Percentiles rank a stretch among this genome's conserved stretches.
These are phyloP conservation scores for Halichoerus grypus DNA, from an alignment of 2,113 vertebrate genomes.

Conservation along the genomic window DNA sequence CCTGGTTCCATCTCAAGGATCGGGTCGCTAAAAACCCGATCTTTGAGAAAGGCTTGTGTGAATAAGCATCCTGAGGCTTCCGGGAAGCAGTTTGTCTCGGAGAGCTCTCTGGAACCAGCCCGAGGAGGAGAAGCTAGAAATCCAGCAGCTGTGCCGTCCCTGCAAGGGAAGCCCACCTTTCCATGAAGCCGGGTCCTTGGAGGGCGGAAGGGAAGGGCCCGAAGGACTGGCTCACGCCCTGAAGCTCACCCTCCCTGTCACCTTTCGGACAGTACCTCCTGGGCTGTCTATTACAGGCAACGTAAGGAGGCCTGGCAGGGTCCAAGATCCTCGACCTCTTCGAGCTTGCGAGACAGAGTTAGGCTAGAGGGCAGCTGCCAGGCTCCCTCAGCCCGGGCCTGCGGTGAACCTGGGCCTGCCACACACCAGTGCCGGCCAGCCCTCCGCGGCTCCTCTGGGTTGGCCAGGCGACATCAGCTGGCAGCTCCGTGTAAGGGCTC, in stretches of 20 bases:
- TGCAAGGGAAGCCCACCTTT: background rate
- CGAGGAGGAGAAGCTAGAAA: background rate
- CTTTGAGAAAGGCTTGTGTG: background rate
- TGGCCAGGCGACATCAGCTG: background rate
- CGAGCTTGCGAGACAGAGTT: background rate
- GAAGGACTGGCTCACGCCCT: background rate
- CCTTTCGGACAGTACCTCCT: background rate
- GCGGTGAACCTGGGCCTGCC: background rate
- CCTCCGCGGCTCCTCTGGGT: background rate
- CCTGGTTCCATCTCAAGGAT: background rate
- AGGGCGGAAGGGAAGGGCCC: background rate
- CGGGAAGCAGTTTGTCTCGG: background rate
- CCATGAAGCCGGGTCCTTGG: background rate
- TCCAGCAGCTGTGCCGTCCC: rapidly evolving
- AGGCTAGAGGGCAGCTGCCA: background rate
- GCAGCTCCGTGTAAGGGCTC: background rate
- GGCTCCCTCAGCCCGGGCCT: no score
- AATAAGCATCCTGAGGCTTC: background rate
- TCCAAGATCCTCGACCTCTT: background rate
- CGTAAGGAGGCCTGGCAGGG: background rate
- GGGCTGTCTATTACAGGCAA: no score
- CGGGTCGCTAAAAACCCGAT: background rate
- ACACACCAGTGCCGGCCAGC: background rate
- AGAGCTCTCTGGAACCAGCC: background rate
- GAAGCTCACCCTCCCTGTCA: background rate